Evolutionary conservation across 2,888 invertebrate genomes (phyloP), one percentile per base, ranked within the genome.

Genomic region (Lasioglossum oenotherae): DNA sequence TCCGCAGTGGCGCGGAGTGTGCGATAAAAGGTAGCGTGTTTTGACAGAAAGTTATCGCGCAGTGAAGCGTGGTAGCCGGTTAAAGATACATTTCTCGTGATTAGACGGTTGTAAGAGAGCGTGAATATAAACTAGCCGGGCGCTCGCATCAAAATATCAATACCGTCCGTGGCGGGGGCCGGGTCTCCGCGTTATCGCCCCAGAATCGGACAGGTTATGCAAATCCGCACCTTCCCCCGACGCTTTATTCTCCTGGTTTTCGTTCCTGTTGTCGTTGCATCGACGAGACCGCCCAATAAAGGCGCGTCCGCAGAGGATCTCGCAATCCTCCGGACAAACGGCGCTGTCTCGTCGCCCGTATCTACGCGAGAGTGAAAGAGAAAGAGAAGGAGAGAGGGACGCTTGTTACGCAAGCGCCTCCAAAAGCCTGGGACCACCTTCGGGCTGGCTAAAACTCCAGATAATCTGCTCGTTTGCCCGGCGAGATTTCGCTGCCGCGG

Each of bases 381-480:
- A 53, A 6, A 49, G 49, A 23, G 23, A 53, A 2, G 8, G 53
- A 10, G 23, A 53, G 8, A 27, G 57, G 49, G 31, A 77, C 64
- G 73, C 73, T 60, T 35, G 64, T 80, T 84, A 78, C 77, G 71
- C 38, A 80, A 78, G 44, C 38, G 73, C 16, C 12, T 27, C 35
- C 44, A 64, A 74, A 84, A 75, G 35, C 71, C 14, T 41, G 38
- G 85, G 81, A 49, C 79, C 85, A 78, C 73, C 60, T 69, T 85
- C 67, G 64, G 74, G 23, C 72, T 44, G 35, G 71, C 76, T 77
- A 81, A 89, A 86, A 85, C 72, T 69, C 77, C 60, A 84, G 82
- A 82, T 86, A 84, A 90, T 86, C 84, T 79, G 64, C 27, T 72
- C 76, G 79, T 76, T 57, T 80, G 73, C 46, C 31, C 74, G 53